Evolutionary conservation across 2,113 vertebrate genomes (phyloP), one percentile per base, ranked within the genome.

Genomic region (Urocolius indicus): DNA sequence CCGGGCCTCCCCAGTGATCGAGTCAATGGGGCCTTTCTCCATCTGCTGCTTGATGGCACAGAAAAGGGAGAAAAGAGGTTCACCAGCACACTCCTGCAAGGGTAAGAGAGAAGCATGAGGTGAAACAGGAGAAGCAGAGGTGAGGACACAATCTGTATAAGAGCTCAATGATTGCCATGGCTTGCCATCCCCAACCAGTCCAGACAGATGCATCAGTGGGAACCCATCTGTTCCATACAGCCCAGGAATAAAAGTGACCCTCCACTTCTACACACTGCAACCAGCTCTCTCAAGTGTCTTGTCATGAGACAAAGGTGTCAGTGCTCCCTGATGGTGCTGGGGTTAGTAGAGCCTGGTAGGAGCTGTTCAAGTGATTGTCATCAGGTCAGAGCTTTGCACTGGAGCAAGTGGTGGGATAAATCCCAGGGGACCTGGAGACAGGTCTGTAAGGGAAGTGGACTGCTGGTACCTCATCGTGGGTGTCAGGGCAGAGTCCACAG

Each of bases 1-100:
- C 77, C 99, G 98, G 0, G 99, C 99, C 96, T 99, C 99, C 11
- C 99, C 99, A 0, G 99, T 99, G 98, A 99, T 99, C 29, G 99
- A 98, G 52, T 99, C 99, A 2, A 99, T 99, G 87, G 99, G 99
- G 8, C 99, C 99, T 92, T 99, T 99, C 97, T 99, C 99, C 99
- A 99, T 99, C 97, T 99, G 99, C 97, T 99, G 99, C 97, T 99
- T 99, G 98, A 99, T 99, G 97, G 99, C 99, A 74, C 99, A 99
- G 97, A 99, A 99, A n/a, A 99, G 98, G 52, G 99, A 99, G 97
- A 99, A 99, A 29, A 99, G 98, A n/a, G 99, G 99, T 84, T 99
- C 99, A 1, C 99, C 99, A 1, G 99, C 99, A 67, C 99, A 99
- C 89, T 99, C 99, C 99, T 99, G 91, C 21, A 14, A 20, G 58